Evolutionary conservation across 2,797 vertebrate genomes (phyloP), one percentile per base, ranked within the genome.

Genomic region (Bucorvus abyssinicus): DNA sequence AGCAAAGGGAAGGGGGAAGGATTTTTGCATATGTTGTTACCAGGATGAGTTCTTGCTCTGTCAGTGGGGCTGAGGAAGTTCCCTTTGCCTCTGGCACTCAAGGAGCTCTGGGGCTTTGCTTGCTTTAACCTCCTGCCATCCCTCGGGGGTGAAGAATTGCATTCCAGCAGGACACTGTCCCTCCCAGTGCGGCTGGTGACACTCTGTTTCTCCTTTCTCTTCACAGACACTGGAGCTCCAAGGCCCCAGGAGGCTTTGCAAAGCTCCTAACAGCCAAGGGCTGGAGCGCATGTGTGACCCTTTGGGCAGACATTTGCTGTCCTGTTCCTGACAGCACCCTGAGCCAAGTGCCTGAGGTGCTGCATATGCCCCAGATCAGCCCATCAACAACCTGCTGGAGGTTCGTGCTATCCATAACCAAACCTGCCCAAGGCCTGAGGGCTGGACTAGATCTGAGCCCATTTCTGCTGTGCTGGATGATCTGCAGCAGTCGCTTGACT

Each of bases 271-370:
- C 8, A 80, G 22, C 42, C 16, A 16, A 70, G 30, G 52, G 40
- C 59, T 30, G 61, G 9, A 36, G 38, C 2, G 0, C 1, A 0
- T 44, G 12, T 5, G 30, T 34, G 26, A 18, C n/a, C n/a, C n/a
- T 56, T 52, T 12, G 45, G 50, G 53, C 59, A 83, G 22, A 49
- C 4, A 2, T 52, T 49, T 64, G 23, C 57, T n/a, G 6, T 53
- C 21, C 47, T 0, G 2, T 7, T 42, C 55, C 50, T 6, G 30
- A 7, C 34, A 76, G 23, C 60, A 19, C 57, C 47, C 40, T 10
- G 12, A 44, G 27, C 21, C 16, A 24, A 18, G 36, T 69, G 40
- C n/a, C 44, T 23, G 1, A 30, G 29, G 52, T 8, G 18, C 67
- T 38, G 18, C 1, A 14, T 8, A 19, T 11, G 38, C 59, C 30